Base-by-base conservation (phyloP, 2,888 invertebrate species). In the Villa cingulata region DNA sequence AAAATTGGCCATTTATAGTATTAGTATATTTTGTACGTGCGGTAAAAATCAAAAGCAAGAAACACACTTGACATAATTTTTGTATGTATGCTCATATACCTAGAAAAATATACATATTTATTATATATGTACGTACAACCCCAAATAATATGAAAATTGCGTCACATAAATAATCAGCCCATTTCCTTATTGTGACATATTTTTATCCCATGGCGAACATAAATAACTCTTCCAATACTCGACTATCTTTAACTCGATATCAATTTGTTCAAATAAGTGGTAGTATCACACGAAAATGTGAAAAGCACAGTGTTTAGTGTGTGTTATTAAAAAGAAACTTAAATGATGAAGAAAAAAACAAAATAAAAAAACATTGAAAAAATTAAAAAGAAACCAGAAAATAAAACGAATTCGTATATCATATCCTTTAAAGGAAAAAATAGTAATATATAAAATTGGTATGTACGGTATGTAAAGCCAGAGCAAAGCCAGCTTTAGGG, bases 81-180 rank as follows among this genome's bases (percentile, higher is more conserved):
- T 27, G 27, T 27, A 27, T 27, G 5, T 27, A 27, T 27, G 9
- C 27, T 2, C 10, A 2, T 27, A 27, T 10, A n/a, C n/a, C n/a
- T n/a, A n/a, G n/a, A n/a, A n/a, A n/a, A 27, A 14, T 14, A 29
- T 18, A 29, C 41, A 14, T 19, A 32, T 19, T 9, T 23, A 29
- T 42, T n/a, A n/a, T n/a, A n/a, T n/a, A n/a, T n/a, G n/a, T n/a
- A 23, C 29, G 32, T 32, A 17, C 29, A 29, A 42, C n/a, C 29
- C 29, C 3, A 32, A 32, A 32, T 42, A 53, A 51, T 53, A 56
- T 54, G 54, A 54, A 55, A 55, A 55, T 56, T 55, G 54, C 54
- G 53, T 53, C 54, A 55, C 56, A 56, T 56, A 56, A 56, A 56
- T 56, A 56, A 54, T 53, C 53, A 53, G 53, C 37, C 52, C 51